Evolutionary conservation across 2,113 vertebrate genomes (phyloP), one percentile per base, ranked within the genome.

Genomic region (Procapra przewalskii): DNA sequence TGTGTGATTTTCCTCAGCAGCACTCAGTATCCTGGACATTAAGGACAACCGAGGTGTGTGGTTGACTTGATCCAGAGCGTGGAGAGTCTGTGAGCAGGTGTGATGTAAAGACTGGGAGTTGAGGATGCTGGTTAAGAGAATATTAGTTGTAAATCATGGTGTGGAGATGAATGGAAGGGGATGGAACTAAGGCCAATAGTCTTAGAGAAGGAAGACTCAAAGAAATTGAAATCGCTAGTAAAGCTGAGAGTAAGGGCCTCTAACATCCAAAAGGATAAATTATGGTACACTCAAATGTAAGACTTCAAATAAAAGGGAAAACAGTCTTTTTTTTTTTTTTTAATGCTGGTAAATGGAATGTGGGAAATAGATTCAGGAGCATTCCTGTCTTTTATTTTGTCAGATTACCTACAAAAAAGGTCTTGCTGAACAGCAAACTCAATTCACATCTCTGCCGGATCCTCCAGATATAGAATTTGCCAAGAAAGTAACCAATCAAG

Each of bases 321-420:
- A 50, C 4, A n/a, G 6, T 48, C 11, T 40, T 77, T 43, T 79
- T 93, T 71, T 55, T 64, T 82, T 93, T 75, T 62, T 48, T 48
- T 64, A 1, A 75, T 81, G n/a, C 59, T 6, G 45, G 40, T 43
- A 59, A 77, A 64, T 16, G 17, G 25, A 67, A 6, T 0, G 0
- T 29, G 13, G 52, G 67, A 77, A 93, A 4, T 60, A 31, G 45
- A 59, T 67, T 96, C 54, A 48, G 79, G 88, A 71, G 19, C 60
- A 59, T 86, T 27, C 36, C 2, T 88, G 89, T 90, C 90, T 97
- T 88, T 93, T 55, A 0, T 90, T 3, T 92, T 97, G 86, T 14
- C 98, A 99, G 99, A 98, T 99, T 97, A 98, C 99, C 94, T 99
- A 99, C 98, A 99, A 99, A 98, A 99, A 99, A 98, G 99, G 99